A percentile compares a stretch with the other conserved stretches of the same genome.
Evolutionary conservation across 2,113 vertebrate genomes (phyloP).

Genomic region (Phalacrocorax brasilianus): DNA sequence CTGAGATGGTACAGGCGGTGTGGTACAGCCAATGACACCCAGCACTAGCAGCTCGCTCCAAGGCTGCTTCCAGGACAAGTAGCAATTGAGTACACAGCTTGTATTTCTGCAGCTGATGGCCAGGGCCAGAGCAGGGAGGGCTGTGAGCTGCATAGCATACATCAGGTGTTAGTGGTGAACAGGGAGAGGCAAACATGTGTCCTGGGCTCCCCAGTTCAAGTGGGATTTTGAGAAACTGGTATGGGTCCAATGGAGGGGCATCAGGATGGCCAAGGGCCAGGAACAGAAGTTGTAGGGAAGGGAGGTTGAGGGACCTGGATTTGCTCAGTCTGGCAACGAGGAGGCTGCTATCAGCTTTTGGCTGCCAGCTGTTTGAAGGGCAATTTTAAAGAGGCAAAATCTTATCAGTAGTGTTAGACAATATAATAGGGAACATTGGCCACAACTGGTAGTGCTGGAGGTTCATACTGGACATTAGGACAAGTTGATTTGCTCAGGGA

Average conservation of each 20-base stretch:
- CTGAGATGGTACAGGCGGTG: neutral
- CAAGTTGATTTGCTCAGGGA: neutral
- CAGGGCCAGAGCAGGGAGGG: neutral
- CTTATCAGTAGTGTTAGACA: neutral
- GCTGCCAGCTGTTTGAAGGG: neutral
- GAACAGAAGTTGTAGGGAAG: neutral
- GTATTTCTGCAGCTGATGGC: neutral
- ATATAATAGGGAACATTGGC: neutral
- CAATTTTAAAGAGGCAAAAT: neutral
- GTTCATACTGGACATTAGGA: neutral
- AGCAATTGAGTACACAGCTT: neutral
- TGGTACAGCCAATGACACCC: neutral
- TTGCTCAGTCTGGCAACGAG: neutral
- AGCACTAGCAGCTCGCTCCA: neutral
- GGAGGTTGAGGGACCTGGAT: neutral
- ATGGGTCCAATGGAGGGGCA: neutral
- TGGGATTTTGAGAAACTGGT: neutral
- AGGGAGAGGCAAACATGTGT: rapidly evolving
- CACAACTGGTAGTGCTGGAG: neutral
- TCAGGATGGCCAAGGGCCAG: neutral
- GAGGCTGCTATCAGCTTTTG: neutral
- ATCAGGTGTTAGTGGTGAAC: neutral
- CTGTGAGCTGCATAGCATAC: neutral
- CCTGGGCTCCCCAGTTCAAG: neutral
- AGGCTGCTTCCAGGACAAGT: neutral